Evolutionary conservation across 2,888 invertebrate genomes (phyloP).

Genomic region (Hyles lineata): DNA sequence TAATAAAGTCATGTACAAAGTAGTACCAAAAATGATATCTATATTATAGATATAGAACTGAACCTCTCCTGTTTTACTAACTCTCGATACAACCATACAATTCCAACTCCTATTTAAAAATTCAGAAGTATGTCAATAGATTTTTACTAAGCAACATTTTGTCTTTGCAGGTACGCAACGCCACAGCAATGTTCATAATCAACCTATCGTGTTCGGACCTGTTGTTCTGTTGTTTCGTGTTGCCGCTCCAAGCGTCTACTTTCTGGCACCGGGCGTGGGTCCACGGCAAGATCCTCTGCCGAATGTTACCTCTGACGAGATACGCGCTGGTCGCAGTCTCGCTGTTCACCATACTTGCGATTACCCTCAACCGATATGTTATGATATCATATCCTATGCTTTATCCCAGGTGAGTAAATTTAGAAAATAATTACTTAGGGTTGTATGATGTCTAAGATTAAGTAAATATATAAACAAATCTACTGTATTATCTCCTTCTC

Average conservation of each 20-base stretch:
- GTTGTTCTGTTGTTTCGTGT: constrained; percentile 92
- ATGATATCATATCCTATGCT: constrained; percentile 92
- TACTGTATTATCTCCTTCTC: too few relatives aligned
- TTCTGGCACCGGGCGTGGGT: constrained; percentile 90
- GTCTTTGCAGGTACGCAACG: constrained; percentile 88
- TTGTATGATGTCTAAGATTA: too few relatives aligned
- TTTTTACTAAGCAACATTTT: neutral
- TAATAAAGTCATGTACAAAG: too few relatives aligned
- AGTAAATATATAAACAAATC: too few relatives aligned
- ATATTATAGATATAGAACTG: too few relatives aligned
- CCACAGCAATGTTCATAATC: constrained; percentile 93
- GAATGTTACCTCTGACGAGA: constrained; percentile 89
- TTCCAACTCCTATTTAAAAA: neutral
- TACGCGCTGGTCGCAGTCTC: constrained; percentile 92
- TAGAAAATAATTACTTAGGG: neutral
- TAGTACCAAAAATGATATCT: too few relatives aligned
- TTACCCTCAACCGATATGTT: constrained; percentile 93
- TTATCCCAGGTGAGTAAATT: constrained; percentile 88
- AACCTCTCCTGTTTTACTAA: too few relatives aligned
- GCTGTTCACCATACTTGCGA: constrained; percentile 90
- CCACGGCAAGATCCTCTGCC: constrained; percentile 88
- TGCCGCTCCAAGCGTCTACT: constrained; percentile 91
- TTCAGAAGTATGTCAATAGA: neutral
- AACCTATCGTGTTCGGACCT: constrained; percentile 91
- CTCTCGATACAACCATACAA: neutral